Percentiles rank a stretch among this genome's conserved stretches.
These are phyloP conservation scores for Sarcophaga caerulescens DNA, from an alignment of 2,888 invertebrate genomes.

Conservation along the genomic window DNA sequence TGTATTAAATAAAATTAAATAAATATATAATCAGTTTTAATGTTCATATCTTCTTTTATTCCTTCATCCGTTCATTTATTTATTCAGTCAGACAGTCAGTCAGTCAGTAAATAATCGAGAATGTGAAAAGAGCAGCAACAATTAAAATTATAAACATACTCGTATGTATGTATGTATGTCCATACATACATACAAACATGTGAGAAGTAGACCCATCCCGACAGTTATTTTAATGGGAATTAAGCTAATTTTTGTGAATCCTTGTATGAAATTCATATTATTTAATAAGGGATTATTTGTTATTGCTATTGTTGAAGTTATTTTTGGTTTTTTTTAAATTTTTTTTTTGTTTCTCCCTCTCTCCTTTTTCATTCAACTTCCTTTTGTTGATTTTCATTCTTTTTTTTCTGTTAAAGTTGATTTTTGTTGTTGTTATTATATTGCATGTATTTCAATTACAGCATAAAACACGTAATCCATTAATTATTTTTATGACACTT, in stretches of 20 bases:
- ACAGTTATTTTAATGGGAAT: constrained; percentile 3
- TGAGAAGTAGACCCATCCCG: not conserved
- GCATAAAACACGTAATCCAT: constrained; percentile 60
- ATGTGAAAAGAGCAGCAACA: constrained; percentile 1
- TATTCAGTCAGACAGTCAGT: not conserved
- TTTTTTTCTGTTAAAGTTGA: not conserved
- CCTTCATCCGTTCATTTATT: not conserved
- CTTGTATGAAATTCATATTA: constrained; percentile 20
- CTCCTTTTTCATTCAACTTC: not conserved
- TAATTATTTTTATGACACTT: constrained; percentile 63
- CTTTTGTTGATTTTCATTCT: too few species aligned
- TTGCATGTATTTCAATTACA: constrained; percentile 48
- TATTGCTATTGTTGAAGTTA: constrained; percentile 2
- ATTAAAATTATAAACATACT: not conserved
- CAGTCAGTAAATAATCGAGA: not conserved
- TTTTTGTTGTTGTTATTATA: not conserved
- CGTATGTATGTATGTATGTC: not conserved
- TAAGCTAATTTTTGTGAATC: constrained; percentile 26
- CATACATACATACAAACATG: not conserved
- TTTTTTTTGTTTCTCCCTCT: not conserved
- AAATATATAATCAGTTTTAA: constrained; percentile 6
- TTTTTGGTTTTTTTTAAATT: not conserved
- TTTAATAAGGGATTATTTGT: constrained; percentile 30
- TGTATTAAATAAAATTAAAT: not conserved
- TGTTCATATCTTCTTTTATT: not conserved